These are phyloP conservation scores for Branchellion lobata DNA, from an alignment of 2,888 invertebrate species.

Conservation along the genomic window DNA sequence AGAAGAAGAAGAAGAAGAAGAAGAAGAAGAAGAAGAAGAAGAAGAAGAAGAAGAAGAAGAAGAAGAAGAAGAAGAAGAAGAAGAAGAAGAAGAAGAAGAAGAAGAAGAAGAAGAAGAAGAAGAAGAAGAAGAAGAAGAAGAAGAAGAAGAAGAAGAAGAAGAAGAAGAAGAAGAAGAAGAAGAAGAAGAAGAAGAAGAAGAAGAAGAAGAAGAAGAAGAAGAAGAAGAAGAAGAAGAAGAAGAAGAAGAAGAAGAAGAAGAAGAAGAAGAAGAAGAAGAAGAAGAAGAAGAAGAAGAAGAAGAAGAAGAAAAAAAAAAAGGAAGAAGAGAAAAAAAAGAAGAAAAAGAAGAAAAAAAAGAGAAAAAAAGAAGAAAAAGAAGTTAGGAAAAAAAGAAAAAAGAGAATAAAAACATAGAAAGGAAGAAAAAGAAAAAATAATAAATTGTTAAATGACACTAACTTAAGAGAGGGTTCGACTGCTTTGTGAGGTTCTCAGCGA, in stretches of 20 bases:
- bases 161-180: background rate
- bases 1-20: background rate
- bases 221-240: background rate
- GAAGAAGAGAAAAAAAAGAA: background rate
- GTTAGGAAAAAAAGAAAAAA: background rate
- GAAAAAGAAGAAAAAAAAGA: conserved; percentile 1
- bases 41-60: background rate
- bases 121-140: background rate
- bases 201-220: background rate
- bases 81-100: background rate
- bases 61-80: background rate
- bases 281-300: background rate
- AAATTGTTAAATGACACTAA: no score
- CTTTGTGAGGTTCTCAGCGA: no score
- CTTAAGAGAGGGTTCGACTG: no score
- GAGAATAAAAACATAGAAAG: background rate
- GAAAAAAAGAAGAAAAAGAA: no score
- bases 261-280: background rate
- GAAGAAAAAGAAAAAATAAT: no score
- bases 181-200: background rate
- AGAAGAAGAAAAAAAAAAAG: background rate
- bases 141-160: background rate
- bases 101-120: background rate
- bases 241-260: background rate
- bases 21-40: background rate